These are phyloP conservation scores for Pluvianellus socialis DNA, from an alignment of 2,113 vertebrate genomes.

Conservation along the genomic window DNA sequence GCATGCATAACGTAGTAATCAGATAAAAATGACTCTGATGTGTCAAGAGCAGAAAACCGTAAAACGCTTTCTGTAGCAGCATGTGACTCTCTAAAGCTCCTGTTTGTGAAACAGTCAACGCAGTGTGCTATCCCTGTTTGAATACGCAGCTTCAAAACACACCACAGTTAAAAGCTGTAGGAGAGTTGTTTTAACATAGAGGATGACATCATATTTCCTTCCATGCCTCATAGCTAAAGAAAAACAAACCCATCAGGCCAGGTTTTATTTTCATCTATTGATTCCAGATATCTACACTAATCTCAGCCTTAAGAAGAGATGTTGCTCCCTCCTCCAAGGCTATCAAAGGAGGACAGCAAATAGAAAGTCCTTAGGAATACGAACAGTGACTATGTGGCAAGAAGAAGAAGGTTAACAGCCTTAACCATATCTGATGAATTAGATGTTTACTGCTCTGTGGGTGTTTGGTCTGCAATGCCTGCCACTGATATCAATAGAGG, in stretches of 20 bases:
- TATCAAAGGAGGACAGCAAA: background rate
- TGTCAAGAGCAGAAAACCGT: background rate
- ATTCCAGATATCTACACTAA: background rate
- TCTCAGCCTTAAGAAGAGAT: background rate
- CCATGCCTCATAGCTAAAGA: background rate
- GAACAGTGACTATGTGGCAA: background rate
- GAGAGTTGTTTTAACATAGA: background rate
- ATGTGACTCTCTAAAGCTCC: background rate
- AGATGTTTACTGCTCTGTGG: background rate
- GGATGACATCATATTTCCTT: constrained; percentile 7
- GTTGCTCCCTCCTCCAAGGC: background rate
- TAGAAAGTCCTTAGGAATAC: background rate
- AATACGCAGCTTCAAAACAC: background rate
- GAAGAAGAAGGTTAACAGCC: background rate
- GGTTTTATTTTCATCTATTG: background rate
- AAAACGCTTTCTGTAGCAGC: constrained; percentile 10
- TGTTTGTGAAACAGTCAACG: background rate
- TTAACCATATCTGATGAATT: background rate
- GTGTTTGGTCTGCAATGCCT: background rate
- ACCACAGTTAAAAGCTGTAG: background rate
- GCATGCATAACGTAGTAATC: constrained; percentile 10
- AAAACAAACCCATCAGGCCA: background rate
- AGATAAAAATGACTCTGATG: constrained; percentile 3
- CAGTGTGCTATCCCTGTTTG: background rate
- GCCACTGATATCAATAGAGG: background rate